Evolutionary conservation across 2,888 invertebrate genomes (phyloP).

Genomic region (Dolichomitus sp.): DNA sequence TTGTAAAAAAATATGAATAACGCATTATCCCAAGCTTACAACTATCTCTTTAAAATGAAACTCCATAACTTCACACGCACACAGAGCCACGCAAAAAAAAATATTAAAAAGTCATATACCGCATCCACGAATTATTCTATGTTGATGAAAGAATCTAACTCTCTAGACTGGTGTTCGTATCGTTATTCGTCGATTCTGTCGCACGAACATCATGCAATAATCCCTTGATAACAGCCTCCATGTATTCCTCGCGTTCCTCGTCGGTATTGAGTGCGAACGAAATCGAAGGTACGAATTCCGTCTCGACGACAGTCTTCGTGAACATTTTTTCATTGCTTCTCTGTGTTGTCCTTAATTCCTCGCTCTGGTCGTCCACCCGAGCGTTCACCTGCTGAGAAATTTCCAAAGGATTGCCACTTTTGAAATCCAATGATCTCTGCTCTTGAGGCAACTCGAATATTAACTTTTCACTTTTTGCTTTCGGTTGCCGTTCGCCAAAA

Average conservation of each 20-base stretch:
- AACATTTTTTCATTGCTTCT: constrained; percentile 8
- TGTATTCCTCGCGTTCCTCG: constrained; percentile 81
- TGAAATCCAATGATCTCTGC: constrained; percentile 63
- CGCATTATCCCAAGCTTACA: constrained; percentile 30
- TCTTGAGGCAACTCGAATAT: constrained; percentile 69
- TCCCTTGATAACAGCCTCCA: constrained; percentile 82
- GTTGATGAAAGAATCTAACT: constrained; percentile 30
- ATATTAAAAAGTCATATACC: neutral
- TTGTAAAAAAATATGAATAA: constrained; percentile 1
- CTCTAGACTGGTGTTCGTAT: constrained; percentile 5
- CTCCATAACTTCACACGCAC: constrained; percentile 41
- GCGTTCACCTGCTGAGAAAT: neutral
- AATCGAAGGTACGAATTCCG: constrained; percentile 84
- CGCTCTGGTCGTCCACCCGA: neutral
- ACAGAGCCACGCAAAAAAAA: constrained; percentile 36
- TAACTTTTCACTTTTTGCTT: constrained; percentile 11
- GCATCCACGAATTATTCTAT: constrained; percentile 10
- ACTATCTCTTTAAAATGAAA: constrained; percentile 50
- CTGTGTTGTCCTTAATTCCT: constrained; percentile 14
- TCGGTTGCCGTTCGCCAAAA: constrained; percentile 69
- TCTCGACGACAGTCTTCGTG: constrained; percentile 74
- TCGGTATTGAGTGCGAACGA: constrained; percentile 83
- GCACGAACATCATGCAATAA: constrained; percentile 72
- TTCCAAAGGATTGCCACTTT: constrained; percentile 23
- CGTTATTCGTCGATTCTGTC: constrained; percentile 45